These are phyloP conservation scores for Rhyacichthys aspro DNA, from an alignment of 2,797 vertebrate genomes.

Conservation along the genomic window DNA sequence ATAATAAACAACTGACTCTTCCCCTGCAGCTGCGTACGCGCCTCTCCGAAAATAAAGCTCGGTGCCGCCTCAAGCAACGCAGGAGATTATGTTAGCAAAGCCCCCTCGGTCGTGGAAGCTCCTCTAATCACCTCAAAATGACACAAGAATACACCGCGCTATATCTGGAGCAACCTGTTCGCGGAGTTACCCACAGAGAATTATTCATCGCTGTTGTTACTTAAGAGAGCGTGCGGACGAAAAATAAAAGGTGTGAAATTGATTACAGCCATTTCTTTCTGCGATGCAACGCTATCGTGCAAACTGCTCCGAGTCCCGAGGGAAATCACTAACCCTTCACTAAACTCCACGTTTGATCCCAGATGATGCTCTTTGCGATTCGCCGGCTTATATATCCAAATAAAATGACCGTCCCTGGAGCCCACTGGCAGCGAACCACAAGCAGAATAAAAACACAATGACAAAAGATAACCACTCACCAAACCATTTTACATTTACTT, in stretches of 20 bases:
- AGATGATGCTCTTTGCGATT: slow-evolving; percentile 43
- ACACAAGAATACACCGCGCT: slow-evolving; percentile 40
- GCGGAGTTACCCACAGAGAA: slow-evolving; percentile 49
- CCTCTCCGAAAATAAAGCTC: slow-evolving; percentile 60
- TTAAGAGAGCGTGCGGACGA: slow-evolving; percentile 39
- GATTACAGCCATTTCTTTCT: slow-evolving; percentile 36
- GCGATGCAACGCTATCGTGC: slow-evolving; percentile 31
- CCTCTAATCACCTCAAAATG: slow-evolving; percentile 62
- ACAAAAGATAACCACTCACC: slow-evolving; percentile 17
- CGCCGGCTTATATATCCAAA: slow-evolving; percentile 42
- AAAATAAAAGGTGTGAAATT: slow-evolving; percentile 48
- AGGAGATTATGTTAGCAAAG: slow-evolving; percentile 71
- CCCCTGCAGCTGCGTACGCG: slow-evolving; percentile 51
- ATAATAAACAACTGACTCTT: slow-evolving; percentile 54
- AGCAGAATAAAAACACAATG: slow-evolving; percentile 21
- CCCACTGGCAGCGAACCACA: slow-evolving; percentile 18
- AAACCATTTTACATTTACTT: not conserved
- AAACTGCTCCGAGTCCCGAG: slow-evolving; percentile 27
- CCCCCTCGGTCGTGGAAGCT: slow-evolving; percentile 50
- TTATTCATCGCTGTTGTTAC: slow-evolving; percentile 51
- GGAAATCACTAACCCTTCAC: slow-evolving; percentile 50
- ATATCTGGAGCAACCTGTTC: slow-evolving; percentile 54
- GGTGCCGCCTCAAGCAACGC: slow-evolving; percentile 59
- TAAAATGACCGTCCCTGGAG: slow-evolving; percentile 28
- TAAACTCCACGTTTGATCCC: slow-evolving; percentile 43